Base-by-base conservation (phyloP, 2,797 vertebrate genomes). In the Chlorospingus semifuscus region DNA sequence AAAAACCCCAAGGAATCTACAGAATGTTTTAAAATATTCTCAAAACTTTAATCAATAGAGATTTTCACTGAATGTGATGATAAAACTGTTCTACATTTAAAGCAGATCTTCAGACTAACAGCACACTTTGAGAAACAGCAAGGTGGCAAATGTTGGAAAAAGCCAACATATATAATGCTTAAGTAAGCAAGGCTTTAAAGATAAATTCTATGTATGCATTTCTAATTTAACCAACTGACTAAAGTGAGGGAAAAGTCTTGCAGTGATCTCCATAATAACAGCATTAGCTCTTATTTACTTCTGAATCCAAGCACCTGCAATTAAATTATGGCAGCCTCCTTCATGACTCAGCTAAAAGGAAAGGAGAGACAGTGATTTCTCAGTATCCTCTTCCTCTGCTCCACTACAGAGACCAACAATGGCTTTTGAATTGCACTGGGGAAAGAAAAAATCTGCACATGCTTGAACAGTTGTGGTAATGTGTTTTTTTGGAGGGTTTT, bases 281-380 rank as follows among this genome's bases (percentile, higher is more conserved):
- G 63, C 74, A 50, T 76, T 83, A 90, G 59, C 44, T 88, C 77
- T 83, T 83, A 86, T 91, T 89, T 92, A 79, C 59, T 95, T 93
- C 83, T 64, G 80, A 93, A 88, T 64, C 83, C 74, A 90, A 91
- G 83, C 87, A 94, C 87, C 89, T 94, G 93, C 94, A 91, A 92
- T 86, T 92, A 93, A 95, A 96, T 91, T 92, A 93, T 39, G 78
- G 83, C 76, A 94, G 89, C n/a, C 61, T 96, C 70, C 76, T 90
- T 72, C 89, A 84, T 95, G 94, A 96, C 94, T 94, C 94, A 95
- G 94, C 95, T 96, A 79, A 94, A 97, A 86, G 76, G 64, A 72
- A 91, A 94, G 74, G 68, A 93, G 60, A 87, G 37, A 68, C 52
- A 91, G 57, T 14, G 34, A 79, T 82, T 94, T 83, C 79, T 93